Evolutionary conservation across 30 jellyfish, hydroid and myxozoan species (phyloP).

Genomic region (Sanderia malayensis): DNA sequence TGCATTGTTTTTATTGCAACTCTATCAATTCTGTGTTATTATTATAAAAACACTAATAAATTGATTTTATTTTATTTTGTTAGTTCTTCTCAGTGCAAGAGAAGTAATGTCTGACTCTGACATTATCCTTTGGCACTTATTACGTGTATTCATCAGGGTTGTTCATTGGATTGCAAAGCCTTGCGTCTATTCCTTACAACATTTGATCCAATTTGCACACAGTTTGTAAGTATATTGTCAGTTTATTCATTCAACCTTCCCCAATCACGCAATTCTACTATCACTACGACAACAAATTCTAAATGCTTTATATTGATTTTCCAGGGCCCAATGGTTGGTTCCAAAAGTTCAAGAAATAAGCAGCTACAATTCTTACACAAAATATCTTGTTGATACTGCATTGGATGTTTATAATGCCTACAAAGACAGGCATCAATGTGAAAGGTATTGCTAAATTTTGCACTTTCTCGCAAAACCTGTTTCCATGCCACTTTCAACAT

Average conservation of each 20-base stretch:
- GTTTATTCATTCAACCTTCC: no score
- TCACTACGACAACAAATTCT: neutral
- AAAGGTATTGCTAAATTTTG: conserved; percentile 75
- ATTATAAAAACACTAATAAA: neutral
- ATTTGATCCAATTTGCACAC: conserved; percentile 46
- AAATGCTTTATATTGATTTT: neutral
- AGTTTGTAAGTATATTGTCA: conserved; percentile 82
- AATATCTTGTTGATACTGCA: conserved; percentile 43
- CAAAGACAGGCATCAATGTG: conserved; percentile 73
- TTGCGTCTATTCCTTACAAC: conserved; percentile 65
- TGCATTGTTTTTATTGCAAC: no score
- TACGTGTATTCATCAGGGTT: conserved; percentile 64
- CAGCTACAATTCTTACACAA: conserved; percentile 58
- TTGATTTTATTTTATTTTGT: conserved; percentile 3
- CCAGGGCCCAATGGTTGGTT: conserved; percentile 73
- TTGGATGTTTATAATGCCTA: conserved; percentile 78
- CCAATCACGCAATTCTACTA: no score
- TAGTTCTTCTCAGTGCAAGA: conserved; percentile 67
- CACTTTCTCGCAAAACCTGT: no score
- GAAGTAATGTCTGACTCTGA: conserved; percentile 63
- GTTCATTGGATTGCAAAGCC: conserved; percentile 89
- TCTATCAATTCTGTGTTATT: neutral
- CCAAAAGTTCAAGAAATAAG: conserved; percentile 85
- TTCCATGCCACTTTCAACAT: no score
- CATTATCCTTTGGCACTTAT: conserved; percentile 70